Evolutionary conservation across 1,140 invertebrate genomes (phyloP), one percentile per base, ranked within the genome.

Genomic region (Drosophila jambulina): DNA sequence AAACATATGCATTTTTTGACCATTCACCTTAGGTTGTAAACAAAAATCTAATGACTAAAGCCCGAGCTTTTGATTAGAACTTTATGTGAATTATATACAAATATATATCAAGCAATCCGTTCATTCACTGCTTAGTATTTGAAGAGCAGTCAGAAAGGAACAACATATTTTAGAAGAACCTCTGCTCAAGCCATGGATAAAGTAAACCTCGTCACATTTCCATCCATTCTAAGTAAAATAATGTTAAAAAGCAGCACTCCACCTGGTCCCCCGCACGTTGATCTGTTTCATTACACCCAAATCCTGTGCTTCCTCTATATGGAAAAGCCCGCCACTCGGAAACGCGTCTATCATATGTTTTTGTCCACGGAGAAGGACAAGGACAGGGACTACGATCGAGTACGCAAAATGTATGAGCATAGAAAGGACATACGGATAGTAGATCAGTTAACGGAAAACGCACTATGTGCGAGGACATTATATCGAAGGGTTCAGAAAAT

Each of bases 321-420:
- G n/a, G 45, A 60, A 29, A 67, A 74, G n/a, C 58, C 17, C 12
- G 34, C 40, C 7, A 12, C 46, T 23, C 19, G 43, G 1, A 42
- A 60, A 19, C 42, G 58, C 12, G 43, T 78, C 9, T 78, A 69
- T 59, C 71, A 78, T 36, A 59, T 70, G 23, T 78, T 78, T n/a
- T 13, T 46, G 19, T 36, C 76, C 9, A 51, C 7, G 3, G 59
- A 53, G 15, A 6, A 58, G 5, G 12, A 58, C 25, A 0, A n/a
- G 1, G 3, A 46, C 4, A 40, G 25, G 12, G 58, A 75, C n/a
- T 78, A 59, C 45, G 42, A 54, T 4, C 7, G 13, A 19, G 15
- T 49, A 3, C 10, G 12, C 17, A 25, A 43, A 23, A 8, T 69
- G 2, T 79, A 79, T 48, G 23, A 49, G 7, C 51, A 71, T 7